Evolutionary conservation across 2,888 invertebrate species (phyloP).

Genomic region (Ariolimax columbianus): DNA sequence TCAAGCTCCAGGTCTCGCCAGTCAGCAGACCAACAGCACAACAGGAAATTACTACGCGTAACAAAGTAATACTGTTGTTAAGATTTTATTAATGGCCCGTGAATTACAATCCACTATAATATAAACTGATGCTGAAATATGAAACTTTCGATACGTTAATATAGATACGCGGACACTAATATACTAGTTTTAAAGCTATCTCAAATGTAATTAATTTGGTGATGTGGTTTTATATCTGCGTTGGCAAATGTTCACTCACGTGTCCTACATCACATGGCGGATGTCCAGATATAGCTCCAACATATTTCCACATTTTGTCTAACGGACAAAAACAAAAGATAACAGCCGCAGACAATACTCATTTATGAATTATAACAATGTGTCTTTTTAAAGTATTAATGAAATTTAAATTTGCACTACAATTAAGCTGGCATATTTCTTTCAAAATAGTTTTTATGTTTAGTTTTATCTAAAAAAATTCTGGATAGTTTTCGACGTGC

Average conservation of each 20-base stretch:
- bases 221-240: background rate
- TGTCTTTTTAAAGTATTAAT: too few species aligned
- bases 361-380: too few species aligned
- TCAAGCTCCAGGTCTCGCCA: background rate
- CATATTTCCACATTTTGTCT: background rate
- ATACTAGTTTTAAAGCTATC: background rate
- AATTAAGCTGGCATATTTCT: too few species aligned
- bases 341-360: too few species aligned
- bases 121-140: background rate
- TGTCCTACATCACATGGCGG: constrained; percentile 2
- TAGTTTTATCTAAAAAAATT: too few species aligned
- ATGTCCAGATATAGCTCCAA: constrained; percentile 16
- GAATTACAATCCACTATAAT: background rate
- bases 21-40: background rate
- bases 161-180: background rate
- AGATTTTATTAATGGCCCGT: too few species aligned
- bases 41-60: constrained; percentile 7
- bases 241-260: constrained; percentile 28
- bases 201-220: background rate
- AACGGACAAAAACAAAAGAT: too few species aligned
- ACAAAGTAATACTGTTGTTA: background rate
- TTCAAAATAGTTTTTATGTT: too few species aligned
- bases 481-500: too few species aligned
- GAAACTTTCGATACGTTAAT: background rate
- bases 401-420: too few species aligned